Conservation (phyloP, 1,140 invertebrate genomes). For the Pseudoatta argentina region DNA sequence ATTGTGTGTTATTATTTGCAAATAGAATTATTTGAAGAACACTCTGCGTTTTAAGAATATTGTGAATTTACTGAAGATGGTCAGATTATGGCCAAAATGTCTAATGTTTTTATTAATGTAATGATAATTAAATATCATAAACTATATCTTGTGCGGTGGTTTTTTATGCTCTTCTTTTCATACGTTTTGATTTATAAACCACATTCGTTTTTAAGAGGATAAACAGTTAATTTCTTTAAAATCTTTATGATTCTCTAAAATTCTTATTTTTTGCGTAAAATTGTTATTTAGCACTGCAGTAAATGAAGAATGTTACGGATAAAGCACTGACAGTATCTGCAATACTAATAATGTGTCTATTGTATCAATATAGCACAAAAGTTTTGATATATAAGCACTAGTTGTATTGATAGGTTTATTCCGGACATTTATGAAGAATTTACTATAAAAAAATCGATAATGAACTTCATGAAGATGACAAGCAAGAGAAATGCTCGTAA, state of each 20-base stretch:
- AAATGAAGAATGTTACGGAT: background rate
- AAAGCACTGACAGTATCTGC: background rate
- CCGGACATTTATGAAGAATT: background rate
- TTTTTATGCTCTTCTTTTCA: too few relatives aligned
- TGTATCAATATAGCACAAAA: background rate
- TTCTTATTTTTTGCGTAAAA: constrained; percentile 7
- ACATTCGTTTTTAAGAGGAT: constrained; percentile 47
- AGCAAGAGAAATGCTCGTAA: background rate
- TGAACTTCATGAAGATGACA: constrained; percentile 7
- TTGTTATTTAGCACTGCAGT: background rate
- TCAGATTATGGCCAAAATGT: too few relatives aligned
- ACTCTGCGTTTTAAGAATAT: too few relatives aligned
- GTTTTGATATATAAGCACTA: background rate
- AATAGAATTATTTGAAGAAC: too few relatives aligned
- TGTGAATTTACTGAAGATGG: too few relatives aligned
- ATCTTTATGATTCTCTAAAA: constrained; percentile 27
- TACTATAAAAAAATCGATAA: background rate
- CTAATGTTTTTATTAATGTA: too few relatives aligned
- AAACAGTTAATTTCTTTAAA: constrained; percentile 59
- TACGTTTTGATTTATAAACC: too few relatives aligned
- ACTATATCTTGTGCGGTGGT: too few relatives aligned
- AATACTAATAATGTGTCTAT: background rate
- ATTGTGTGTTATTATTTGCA: too few relatives aligned
- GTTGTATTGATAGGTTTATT: background rate
- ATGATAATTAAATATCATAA: too few relatives aligned